Percentiles rank a stretch among this genome's conserved stretches.
Evolutionary conservation across 1,140 invertebrate species (phyloP).

Genomic region (Zaprionus inermis): DNA sequence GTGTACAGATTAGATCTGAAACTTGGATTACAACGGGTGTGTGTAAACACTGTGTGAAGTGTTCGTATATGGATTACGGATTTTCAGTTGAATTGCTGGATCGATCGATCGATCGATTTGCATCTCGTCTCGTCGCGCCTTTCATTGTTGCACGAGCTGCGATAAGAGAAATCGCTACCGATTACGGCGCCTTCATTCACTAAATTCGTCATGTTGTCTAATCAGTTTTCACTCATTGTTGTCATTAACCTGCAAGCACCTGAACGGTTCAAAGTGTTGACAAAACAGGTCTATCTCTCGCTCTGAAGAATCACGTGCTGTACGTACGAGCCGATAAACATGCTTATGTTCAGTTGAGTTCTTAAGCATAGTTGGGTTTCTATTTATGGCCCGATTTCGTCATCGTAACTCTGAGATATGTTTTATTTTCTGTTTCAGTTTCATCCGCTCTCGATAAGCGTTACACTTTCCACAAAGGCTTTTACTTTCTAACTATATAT

Average conservation of each 20-base stretch:
- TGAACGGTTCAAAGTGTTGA: background rate
- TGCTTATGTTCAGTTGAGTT: slow-evolving; percentile 7
- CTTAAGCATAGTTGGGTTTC: slow-evolving; percentile 37
- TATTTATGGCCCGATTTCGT: slow-evolving; percentile 59
- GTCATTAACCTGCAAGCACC: slow-evolving; percentile 27
- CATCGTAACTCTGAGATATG: slow-evolving; percentile 43
- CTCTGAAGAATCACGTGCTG: slow-evolving; percentile 19
- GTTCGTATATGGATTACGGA: background rate
- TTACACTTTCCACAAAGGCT: slow-evolving; percentile 43
- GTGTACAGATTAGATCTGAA: slow-evolving; percentile 1
- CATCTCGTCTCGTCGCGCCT: background rate
- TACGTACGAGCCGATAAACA: slow-evolving; percentile 23
- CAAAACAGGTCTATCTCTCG: background rate
- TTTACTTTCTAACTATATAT: slow-evolving; percentile 59
- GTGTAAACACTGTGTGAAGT: background rate
- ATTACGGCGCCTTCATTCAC: slow-evolving; percentile 63
- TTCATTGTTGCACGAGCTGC: slow-evolving; percentile 12
- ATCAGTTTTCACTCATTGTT: slow-evolving; percentile 47
- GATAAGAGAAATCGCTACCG: slow-evolving; percentile 9
- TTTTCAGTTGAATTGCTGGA: background rate
- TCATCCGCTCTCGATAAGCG: slow-evolving; percentile 66
- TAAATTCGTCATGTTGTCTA: slow-evolving; percentile 61
- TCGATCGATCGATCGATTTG: background rate
- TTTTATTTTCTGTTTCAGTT: slow-evolving; percentile 12
- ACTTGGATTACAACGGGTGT: background rate